These are phyloP conservation scores for Azemiops feae DNA, from an alignment of 2,113 vertebrate genomes.

Conservation along the genomic window DNA sequence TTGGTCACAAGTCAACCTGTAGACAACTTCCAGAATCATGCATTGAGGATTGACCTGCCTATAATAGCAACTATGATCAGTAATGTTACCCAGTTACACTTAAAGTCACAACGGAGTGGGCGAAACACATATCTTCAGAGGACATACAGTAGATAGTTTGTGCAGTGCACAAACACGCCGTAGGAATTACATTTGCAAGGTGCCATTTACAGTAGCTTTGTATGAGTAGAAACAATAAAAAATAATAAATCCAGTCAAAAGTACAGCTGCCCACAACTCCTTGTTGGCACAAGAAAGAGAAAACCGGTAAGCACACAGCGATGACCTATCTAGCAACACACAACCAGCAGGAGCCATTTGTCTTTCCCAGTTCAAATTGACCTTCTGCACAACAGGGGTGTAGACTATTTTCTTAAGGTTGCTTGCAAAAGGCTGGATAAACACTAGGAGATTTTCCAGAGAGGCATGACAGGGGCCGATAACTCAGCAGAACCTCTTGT, in stretches of 20 bases:
- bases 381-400: not conserved
- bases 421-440: not conserved
- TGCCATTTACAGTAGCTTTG: not conserved
- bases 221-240: not conserved
- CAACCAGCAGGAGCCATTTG: not conserved
- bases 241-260: not conserved
- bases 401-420: not conserved
- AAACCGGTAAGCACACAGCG: not conserved
- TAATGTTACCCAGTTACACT: too few relatives aligned
- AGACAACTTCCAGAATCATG: too few relatives aligned
- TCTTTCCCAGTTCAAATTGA: not conserved
- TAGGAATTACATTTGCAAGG: not conserved
- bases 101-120: too few relatives aligned
- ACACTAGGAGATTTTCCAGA: not conserved
- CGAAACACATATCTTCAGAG: too few relatives aligned
- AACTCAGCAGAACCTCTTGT: not conserved
- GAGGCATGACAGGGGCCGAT: not conserved
- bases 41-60: too few relatives aligned
- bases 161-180: too few relatives aligned
- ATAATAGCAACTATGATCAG: too few relatives aligned
- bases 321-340: not conserved
- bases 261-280: not conserved
- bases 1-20: too few relatives aligned
- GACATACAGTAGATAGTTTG: too few relatives aligned
- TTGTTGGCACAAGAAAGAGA: not conserved